Evolutionary conservation across 2,888 invertebrate genomes (phyloP).

Genomic region (Epinotia bilunana): DNA sequence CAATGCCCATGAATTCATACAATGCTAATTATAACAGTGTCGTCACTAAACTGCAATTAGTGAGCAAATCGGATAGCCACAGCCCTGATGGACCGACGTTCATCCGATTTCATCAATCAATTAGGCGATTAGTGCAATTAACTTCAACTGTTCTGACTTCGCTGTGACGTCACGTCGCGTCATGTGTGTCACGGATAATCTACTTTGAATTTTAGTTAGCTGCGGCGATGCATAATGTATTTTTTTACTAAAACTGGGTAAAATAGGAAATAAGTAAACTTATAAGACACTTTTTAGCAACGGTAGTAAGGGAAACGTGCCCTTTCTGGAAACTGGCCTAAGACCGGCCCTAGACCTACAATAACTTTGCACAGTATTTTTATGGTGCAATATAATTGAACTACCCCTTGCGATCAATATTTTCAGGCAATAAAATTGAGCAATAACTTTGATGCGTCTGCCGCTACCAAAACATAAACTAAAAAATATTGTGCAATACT

Average conservation of each 20-base stretch:
- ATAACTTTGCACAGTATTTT: too few species aligned
- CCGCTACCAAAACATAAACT: too few species aligned
- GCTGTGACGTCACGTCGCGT: not conserved
- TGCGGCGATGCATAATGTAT: not conserved
- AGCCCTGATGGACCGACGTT: conserved; percentile 6
- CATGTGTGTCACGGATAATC: conserved; percentile 18
- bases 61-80: conserved; percentile 22
- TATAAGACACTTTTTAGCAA: too few species aligned
- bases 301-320: too few species aligned
- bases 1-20: not conserved
- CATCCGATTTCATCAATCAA: conserved; percentile 34
- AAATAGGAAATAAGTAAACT: too few species aligned
- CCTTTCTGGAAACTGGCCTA: too few species aligned
- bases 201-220: conserved; percentile 31
- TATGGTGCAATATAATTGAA: too few species aligned
- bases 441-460: too few species aligned
- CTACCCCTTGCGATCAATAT: too few species aligned
- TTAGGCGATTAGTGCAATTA: conserved; percentile 36
- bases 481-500: too few species aligned
- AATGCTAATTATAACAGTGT: conserved; percentile 7
- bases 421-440: too few species aligned
- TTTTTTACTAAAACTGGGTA: not conserved
- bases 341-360: too few species aligned
- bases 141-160: conserved; percentile 13
- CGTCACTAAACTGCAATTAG: conserved; percentile 15